Evolutionary conservation across 2,797 vertebrate genomes (phyloP).

Genomic region (Meda fulgida): DNA sequence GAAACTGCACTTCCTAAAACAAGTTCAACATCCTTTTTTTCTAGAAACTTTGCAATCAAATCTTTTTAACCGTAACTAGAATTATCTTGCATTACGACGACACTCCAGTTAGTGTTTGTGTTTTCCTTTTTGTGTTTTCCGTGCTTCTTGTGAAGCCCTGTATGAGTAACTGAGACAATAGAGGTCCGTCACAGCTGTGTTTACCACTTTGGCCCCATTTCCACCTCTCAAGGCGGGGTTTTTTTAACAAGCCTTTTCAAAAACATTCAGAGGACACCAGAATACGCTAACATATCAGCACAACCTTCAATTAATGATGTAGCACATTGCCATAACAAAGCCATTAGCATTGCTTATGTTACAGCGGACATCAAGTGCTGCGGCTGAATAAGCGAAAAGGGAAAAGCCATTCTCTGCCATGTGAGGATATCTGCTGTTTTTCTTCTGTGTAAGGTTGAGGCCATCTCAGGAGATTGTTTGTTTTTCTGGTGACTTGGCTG

Average conservation of each 20-base stretch:
- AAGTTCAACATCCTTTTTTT: slow-evolving; percentile 15
- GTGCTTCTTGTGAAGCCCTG: slow-evolving; percentile 34
- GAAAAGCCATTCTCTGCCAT: slow-evolving; percentile 7
- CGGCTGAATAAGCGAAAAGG: slow-evolving; percentile 44
- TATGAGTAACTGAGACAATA: slow-evolving; percentile 52
- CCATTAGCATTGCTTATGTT: slow-evolving; percentile 20
- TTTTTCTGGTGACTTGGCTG: slow-evolving; percentile 61
- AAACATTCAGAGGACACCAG: slow-evolving; percentile 39
- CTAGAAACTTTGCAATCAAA: background rate
- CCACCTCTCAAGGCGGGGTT: slow-evolving; percentile 40
- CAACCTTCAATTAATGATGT: slow-evolving; percentile 23
- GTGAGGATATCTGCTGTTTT: slow-evolving; percentile 51
- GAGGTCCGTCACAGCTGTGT: slow-evolving; percentile 58
- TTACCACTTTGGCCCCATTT: slow-evolving; percentile 53
- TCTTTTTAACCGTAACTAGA: background rate
- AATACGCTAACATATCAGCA: slow-evolving; percentile 5
- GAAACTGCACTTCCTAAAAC: slow-evolving; percentile 37
- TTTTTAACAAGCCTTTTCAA: slow-evolving; percentile 41
- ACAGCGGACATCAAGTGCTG: slow-evolving; percentile 5
- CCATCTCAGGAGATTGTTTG: slow-evolving; percentile 56
- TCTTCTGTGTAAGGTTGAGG: slow-evolving; percentile 30
- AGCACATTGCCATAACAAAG: slow-evolving; percentile 45
- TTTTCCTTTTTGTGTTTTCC: background rate
- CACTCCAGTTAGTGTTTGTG: background rate
- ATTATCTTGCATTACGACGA: slow-evolving; percentile 12